phyloP scores from a whole-genome alignment of 2,797 vertebrate genomes.

The Steatocranus sp. region DNA sequence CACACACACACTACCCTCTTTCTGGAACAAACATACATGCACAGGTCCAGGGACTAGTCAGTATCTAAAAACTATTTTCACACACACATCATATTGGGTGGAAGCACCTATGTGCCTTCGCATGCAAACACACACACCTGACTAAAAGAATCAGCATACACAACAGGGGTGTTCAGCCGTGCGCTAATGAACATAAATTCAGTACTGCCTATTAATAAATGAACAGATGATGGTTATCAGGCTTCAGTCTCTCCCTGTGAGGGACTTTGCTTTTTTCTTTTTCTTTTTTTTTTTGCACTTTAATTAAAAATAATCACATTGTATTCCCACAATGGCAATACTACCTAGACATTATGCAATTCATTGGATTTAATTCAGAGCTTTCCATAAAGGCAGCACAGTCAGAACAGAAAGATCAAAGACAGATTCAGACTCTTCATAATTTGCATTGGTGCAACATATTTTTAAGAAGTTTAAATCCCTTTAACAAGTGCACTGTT shows the following conservation, averaged over 20 bases:
- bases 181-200: constrained; percentile 54
- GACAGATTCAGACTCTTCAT: not conserved
- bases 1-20: not conserved
- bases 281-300: not conserved
- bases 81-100: not conserved
- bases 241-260: constrained; percentile 17
- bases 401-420: not conserved
- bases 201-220: constrained; percentile 53
- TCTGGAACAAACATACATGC: not conserved
- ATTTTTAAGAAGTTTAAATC: not conserved
- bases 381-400: not conserved
- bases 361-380: not conserved
- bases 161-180: constrained; percentile 10
- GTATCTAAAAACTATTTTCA: not conserved
- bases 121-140: not conserved
- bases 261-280: not conserved
- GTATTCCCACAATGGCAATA: constrained; percentile 11
- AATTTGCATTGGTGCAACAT: not conserved
- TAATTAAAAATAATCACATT: constrained; percentile 46
- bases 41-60: not conserved
- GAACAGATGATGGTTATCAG: constrained; percentile 43
- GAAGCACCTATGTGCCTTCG: not conserved
- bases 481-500: not conserved
- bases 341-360: constrained; percentile 6
- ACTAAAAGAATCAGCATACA: not conserved